Base-by-base conservation (phyloP, 1,140 invertebrate genomes). In the Ceratina australensis region DNA sequence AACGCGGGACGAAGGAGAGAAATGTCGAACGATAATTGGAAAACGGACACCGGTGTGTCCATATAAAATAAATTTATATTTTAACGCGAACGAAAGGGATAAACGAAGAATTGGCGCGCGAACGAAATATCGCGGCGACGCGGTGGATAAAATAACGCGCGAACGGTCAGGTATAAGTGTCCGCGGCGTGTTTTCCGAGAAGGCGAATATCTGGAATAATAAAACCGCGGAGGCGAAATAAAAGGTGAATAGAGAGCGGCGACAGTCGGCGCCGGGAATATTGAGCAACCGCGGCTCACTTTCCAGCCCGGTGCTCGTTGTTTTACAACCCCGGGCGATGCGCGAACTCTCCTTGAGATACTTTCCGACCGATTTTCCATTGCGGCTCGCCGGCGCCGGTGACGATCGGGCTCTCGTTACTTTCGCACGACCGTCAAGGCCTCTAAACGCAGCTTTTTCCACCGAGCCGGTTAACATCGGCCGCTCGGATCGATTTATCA, bases 301-400 rank as follows among this genome's bases (percentile, higher is more conserved):
- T 15, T 22, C 4, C 16, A 10, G 28, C 5, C 65, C 42, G 15
- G 22, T n/a, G 18, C 16, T n/a, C 33, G 42, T 64, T 82, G 69
- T 65, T 54, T 56, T 63, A 57, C 50, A 63, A 78, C 79, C 50
- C 66, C 33, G 10, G 66, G 80, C 80, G 57, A 83, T 83, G 56
- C 28, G 3, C n/a, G 28, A n/a, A 16, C 20, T 73, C 76, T 83
- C 82, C 82, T 83, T 84, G 82, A 83, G 72, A 84, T 61, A 84
- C 77, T 84, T 83, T 76, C 61, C 82, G 72, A 52, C 66, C 82
- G 71, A 83, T 83, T 83, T 83, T 82, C 80, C 82, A 79, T 22
- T 20, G 13, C 60, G 69, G 75, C 81, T 75, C 68, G 80, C 71
- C 26, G 20, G 13, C 60, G 69, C 69, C 81, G 80, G 68, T 76